Conservation (phyloP, 1,140 invertebrate genomes). For the Solenopsis fugax region DNA sequence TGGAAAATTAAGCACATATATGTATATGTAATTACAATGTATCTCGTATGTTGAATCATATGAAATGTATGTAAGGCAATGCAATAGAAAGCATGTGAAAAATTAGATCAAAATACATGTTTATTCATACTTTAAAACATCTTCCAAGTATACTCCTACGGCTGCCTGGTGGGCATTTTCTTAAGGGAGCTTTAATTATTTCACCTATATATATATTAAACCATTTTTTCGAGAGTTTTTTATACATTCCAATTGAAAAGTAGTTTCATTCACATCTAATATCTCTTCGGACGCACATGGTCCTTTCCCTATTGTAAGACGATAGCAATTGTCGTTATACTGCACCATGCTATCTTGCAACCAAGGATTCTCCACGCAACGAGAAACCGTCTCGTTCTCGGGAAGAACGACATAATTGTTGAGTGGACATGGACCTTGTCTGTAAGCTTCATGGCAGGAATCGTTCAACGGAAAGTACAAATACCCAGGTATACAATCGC, state of each 20-base stretch:
- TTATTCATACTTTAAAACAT: slow-evolving; percentile 69
- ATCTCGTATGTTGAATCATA: neutral
- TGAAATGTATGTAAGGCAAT: neutral
- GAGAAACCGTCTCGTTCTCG: slow-evolving; percentile 86
- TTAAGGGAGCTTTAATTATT: slow-evolving; percentile 75
- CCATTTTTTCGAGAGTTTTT: neutral
- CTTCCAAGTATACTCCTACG: slow-evolving; percentile 76
- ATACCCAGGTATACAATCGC: slow-evolving; percentile 89
- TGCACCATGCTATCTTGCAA: slow-evolving; percentile 84
- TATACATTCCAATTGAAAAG: slow-evolving; percentile 79
- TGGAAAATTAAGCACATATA: too few relatives aligned
- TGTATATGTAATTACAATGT: neutral
- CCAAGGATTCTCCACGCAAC: slow-evolving; percentile 89
- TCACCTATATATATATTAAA: neutral
- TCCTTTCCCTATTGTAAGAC: slow-evolving; percentile 82
- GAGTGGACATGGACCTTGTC: slow-evolving; percentile 88
- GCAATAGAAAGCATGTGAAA: neutral
- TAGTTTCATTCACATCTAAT: slow-evolving; percentile 78
- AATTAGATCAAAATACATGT: slow-evolving; percentile 4
- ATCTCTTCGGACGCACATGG: slow-evolving; percentile 81
- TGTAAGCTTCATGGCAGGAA: slow-evolving; percentile 88
- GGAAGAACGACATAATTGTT: slow-evolving; percentile 88
- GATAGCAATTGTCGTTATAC: slow-evolving; percentile 86
- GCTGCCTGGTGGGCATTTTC: slow-evolving; percentile 79
- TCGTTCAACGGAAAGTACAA: slow-evolving; percentile 88